phyloP scores from a whole-genome alignment of 2,888 invertebrate species.

The Eristalis arbustorum region DNA sequence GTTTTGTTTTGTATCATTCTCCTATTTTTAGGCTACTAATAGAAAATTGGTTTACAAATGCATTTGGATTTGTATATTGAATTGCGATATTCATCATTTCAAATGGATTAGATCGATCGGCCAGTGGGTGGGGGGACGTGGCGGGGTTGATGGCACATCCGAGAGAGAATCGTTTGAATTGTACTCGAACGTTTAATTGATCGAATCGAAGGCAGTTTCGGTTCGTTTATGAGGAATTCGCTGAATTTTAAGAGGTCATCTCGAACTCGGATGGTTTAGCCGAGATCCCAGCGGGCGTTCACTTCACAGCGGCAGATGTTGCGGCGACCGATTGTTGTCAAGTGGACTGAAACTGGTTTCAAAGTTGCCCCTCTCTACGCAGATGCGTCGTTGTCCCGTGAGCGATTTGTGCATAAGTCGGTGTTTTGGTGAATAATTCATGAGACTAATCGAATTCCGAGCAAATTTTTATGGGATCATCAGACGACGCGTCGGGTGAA shows the following conservation, averaged over 20 bases:
- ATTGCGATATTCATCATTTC: conserved; percentile 59
- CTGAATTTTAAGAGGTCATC: neutral
- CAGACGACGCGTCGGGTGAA: neutral
- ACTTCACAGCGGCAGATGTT: neutral
- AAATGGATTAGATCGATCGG: neutral
- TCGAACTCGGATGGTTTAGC: neutral
- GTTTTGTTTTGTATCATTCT: conserved; percentile 24
- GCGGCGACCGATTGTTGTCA: neutral
- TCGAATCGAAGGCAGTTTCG: neutral
- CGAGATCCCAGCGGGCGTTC: neutral
- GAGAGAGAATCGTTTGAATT: neutral
- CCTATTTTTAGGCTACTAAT: conserved; percentile 64
- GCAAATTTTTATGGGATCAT: neutral
- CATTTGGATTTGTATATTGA: conserved; percentile 62
- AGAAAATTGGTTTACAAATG: conserved; percentile 69
- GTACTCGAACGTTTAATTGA: neutral
- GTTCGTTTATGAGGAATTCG: neutral
- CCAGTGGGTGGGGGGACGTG: too few relatives aligned
- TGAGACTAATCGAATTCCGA: neutral
- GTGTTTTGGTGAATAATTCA: neutral
- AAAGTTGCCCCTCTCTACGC: neutral
- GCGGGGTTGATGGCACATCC: too few relatives aligned
- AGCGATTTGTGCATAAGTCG: too few relatives aligned
- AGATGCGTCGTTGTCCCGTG: neutral
- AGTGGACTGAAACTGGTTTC: neutral